Conservation (phyloP, 2,888 invertebrate genomes). For the Dromius quadrimaculatus region DNA sequence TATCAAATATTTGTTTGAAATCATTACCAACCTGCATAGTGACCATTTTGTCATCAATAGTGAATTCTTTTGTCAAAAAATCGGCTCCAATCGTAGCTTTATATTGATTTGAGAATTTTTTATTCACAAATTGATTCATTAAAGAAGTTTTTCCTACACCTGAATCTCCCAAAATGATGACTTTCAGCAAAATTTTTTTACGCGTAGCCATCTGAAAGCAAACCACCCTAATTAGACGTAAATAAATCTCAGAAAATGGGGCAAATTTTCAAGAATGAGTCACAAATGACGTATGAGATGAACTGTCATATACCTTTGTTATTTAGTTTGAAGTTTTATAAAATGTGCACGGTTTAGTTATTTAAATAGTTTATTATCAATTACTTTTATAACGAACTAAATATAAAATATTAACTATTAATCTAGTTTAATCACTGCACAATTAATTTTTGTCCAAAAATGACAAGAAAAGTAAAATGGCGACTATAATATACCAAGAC, state of each 20-base stretch:
- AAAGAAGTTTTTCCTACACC: conserved; percentile 99
- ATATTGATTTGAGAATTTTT: conserved; percentile 99
- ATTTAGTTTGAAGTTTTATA: neutral
- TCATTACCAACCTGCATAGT: conserved; percentile 88
- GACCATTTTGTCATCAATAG: conserved; percentile 98
- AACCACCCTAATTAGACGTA: neutral
- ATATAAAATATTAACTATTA: conserved; percentile 2
- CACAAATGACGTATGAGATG: conserved; percentile 17
- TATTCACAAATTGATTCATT: conserved; percentile 99
- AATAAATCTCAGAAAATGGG: too few species aligned
- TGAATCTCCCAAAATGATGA: conserved; percentile 97
- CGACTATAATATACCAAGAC: conserved; percentile 15
- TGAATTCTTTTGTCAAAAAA: conserved; percentile 99
- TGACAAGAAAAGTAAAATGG: conserved; percentile 31
- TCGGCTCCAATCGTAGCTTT: conserved; percentile 99
- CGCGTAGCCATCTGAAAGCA: conserved; percentile 81
- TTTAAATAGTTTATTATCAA: neutral
- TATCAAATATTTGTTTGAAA: too few species aligned
- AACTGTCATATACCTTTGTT: conserved; percentile 32
- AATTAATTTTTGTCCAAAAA: neutral
- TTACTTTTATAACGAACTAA: neutral
- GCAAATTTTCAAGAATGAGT: neutral
- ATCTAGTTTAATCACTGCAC: neutral
- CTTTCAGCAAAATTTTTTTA: conserved; percentile 97
- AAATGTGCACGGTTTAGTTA: neutral